A percentile compares a stretch with the other conserved stretches of the same genome.
These are phyloP conservation scores for Argyresthia albistria DNA, from an alignment of 2,888 invertebrate genomes.

Conservation along the genomic window DNA sequence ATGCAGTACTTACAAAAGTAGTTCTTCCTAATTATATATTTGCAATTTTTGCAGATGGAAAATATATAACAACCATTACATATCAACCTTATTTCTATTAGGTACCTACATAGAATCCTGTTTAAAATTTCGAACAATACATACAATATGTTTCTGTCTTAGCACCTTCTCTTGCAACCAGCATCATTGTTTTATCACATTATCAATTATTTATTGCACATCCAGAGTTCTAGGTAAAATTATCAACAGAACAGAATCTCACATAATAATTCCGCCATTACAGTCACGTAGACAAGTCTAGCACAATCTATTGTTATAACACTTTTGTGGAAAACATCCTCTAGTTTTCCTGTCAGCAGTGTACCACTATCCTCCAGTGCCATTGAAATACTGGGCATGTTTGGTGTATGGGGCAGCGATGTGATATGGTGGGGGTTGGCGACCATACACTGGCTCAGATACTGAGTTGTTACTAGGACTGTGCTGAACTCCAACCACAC, in stretches of 20 bases:
- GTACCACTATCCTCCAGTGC: conserved; percentile 58
- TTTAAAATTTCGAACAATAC: conserved; percentile 32
- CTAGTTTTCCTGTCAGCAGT: conserved; percentile 21
- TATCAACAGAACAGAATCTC: background rate
- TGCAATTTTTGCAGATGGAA: background rate
- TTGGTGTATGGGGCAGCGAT: conserved; percentile 88
- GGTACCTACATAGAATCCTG: conserved; percentile 10
- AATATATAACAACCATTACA: background rate
- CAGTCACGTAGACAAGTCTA: background rate
- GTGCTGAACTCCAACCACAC: conserved; percentile 48
- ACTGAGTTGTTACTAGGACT: conserved; percentile 42
- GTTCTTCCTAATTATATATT: background rate
- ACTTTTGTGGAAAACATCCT: background rate
- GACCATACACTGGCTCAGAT: conserved; percentile 42
- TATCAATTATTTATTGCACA: conserved; percentile 69
- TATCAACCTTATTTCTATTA: background rate
- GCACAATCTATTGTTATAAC: background rate
- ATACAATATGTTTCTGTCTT: conserved; percentile 30
- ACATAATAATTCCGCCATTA: background rate
- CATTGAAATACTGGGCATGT: conserved; percentile 79
- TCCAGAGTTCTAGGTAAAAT: conserved; percentile 30
- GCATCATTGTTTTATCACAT: conserved; percentile 32
- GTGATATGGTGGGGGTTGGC: conserved; percentile 86
- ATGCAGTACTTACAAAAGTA: conserved; percentile 43
- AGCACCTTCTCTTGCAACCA: conserved; percentile 58